Base-by-base conservation (phyloP, 2,888 invertebrate species). In the Synergus laeviventris region DNA sequence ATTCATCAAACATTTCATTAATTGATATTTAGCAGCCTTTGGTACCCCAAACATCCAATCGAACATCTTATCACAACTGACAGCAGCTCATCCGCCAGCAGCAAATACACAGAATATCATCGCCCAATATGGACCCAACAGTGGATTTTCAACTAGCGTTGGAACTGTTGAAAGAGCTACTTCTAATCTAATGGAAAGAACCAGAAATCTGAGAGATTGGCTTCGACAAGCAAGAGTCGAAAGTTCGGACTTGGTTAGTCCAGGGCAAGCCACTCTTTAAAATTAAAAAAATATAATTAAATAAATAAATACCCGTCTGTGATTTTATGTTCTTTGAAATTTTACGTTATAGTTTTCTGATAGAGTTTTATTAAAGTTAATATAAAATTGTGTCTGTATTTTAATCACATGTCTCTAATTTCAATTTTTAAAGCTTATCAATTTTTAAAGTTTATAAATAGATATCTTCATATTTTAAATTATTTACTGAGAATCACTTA, bases 171-270 rank as follows among this genome's bases (percentile, higher is more conserved):
- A 92, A 86, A 92, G 93, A 38, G 93, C 93, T 74, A 93, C 93
- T 31, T 93, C 94, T 1, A 94, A 93, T 75, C 87, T 94, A 75
- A 94, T 94, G 70, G 94, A 94, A 85, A 91, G 94, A 49, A 94
- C 94, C 1, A 91, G 94, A 76, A 94, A 94, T 84, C 90, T 94
- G 78, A 91, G 94, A 79, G 94, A 94, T 84, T 95, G 94, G 95
- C 87, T 95, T 78, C 91, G 94, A 18, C 94, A 94, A 87, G 90
- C 91, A 54, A 87, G 91, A 66, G 86, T 88, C 75, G 90, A 91
- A 79, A 89, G 83, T 45, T 87, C 89, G 1, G 90, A 90, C 73
- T 82, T 89, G 74, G 86, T 90, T 66, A 88, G 86, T 80, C 88
- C 90, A 12, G 90, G 89, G n/a, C 89, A 90, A 80, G 89, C 90